Base-by-base conservation (phyloP, 2,888 invertebrate species). In the Phortica okadai region DNA sequence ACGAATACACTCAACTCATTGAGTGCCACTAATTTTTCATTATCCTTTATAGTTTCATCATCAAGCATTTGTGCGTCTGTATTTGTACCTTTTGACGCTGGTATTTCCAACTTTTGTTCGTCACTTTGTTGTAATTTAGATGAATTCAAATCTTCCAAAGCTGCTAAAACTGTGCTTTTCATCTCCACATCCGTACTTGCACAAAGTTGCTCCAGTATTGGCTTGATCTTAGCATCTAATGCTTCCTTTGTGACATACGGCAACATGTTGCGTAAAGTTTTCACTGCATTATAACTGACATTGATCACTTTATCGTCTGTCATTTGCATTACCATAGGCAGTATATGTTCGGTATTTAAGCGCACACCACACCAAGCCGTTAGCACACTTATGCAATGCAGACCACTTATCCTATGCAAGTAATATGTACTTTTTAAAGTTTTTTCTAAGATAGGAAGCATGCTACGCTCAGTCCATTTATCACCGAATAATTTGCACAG, bases 261-360 rank as follows among this genome's bases (percentile, higher is more conserved):
- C 75, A 97, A 97, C 92, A 99, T 96, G 90, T 96, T 96, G 90
- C 97, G 97, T 82, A 99, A 92, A 0, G 98, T 97, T 92, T 98
- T 98, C 62, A 98, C 98, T 75, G 98, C 98, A 91, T 99, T 99
- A 93, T 99, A 99, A 85, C 98, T 94, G 11, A 99, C 98, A 91
- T 99, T 99, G 81, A 98, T 97, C 74, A 99, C 98, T 90, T 95
- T 95, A 91, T 99, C 99, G 82, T 94, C 94, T 10, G 97, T 97
- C 95, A 99, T 96, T 83, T 95, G 94, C 82, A 97, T 91, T 5
- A 98, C 6, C 7, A 44, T 44, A 1, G 67, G 67, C 44, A 67
- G n/a, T 7, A 67, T 33, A 14, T 3, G 4, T n/a, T 42, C 44
- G 3, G 67, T 44, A 44, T 67, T 67, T 6, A 44, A 44, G 6